Percentiles rank a stretch among this genome's conserved stretches.
These are phyloP conservation scores for Archivesica marissinica DNA, from an alignment of 1,140 invertebrate species.

Conservation along the genomic window DNA sequence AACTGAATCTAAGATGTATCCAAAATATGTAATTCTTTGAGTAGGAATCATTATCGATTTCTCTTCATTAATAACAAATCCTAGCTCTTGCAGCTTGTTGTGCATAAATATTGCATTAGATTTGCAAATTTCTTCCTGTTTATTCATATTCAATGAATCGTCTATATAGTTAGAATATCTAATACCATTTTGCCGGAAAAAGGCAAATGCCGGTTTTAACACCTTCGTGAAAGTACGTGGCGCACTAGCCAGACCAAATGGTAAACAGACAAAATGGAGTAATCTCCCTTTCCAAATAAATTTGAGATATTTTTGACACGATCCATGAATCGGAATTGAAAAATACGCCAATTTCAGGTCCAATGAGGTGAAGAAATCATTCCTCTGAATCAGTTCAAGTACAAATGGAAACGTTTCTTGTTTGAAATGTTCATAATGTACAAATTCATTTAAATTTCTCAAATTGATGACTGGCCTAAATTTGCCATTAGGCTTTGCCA, in stretches of 20 bases:
- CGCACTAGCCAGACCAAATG: conserved; percentile 15
- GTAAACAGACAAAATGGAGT: conserved; percentile 1
- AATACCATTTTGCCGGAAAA: conserved; percentile 24
- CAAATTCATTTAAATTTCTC: conserved; percentile 60
- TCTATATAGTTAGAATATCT: conserved; percentile 40
- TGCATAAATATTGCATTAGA: conserved; percentile 17
- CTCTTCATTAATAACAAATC: conserved; percentile 46
- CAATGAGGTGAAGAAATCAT: conserved; percentile 45
- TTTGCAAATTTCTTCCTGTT: conserved; percentile 5
- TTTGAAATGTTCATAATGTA: conserved; percentile 68
- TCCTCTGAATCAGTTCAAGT: conserved; percentile 38
- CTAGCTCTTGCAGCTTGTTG: conserved; percentile 25
- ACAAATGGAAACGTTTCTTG: conserved; percentile 59
- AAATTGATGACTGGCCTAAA: conserved; percentile 57
- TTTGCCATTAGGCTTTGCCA: conserved; percentile 60
- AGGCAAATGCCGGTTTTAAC: conserved; percentile 23
- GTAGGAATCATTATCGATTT: conserved; percentile 24
- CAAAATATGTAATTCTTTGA: conserved; percentile 36
- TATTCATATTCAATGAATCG: conserved; percentile 23
- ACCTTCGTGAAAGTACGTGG: conserved; percentile 19
- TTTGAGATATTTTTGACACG: conserved; percentile 12
- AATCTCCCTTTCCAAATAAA: conserved; percentile 14
- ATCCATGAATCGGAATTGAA: conserved; percentile 32
- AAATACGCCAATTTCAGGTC: conserved; percentile 32
- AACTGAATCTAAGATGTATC: neutral